phyloP scores from a whole-genome alignment of 2,797 vertebrate genomes.

The Danio tinwini region DNA sequence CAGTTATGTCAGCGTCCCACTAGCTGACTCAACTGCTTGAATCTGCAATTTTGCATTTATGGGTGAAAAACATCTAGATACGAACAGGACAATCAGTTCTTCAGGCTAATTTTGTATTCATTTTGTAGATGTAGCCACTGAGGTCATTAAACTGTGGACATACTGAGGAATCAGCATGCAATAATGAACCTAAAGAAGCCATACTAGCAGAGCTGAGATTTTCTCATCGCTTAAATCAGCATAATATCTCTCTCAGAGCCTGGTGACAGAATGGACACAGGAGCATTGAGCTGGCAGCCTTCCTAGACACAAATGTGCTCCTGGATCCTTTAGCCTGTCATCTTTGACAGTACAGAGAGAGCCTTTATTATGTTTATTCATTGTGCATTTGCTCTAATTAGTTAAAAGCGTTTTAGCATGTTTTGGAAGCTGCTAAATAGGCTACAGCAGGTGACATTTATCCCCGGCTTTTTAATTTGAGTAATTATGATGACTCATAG shows the following conservation, averaged over 20 bases:
- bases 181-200: neutral
- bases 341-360: conserved; percentile 41
- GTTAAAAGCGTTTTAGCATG: neutral
- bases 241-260: conserved; percentile 49
- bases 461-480: neutral
- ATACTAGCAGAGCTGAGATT: neutral
- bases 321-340: conserved; percentile 38
- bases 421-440: conserved; percentile 18
- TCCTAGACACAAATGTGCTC: conserved; percentile 55
- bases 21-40: neutral
- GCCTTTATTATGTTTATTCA: conserved; percentile 41
- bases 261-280: conserved; percentile 51
- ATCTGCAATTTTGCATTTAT: neutral
- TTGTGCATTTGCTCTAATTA: conserved; percentile 19
- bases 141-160: neutral
- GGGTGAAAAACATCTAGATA: neutral
- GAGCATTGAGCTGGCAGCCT: conserved; percentile 57
- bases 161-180: neutral
- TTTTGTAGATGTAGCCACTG: neutral
- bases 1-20: neutral
- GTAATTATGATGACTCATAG: conserved; percentile 25
- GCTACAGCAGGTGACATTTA: conserved; percentile 13
- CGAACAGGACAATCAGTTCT: neutral
- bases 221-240: conserved; percentile 6
- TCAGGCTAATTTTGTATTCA: neutral